phyloP scores from a whole-genome alignment of 2,888 invertebrate species.

The Phengaris alcon region DNA sequence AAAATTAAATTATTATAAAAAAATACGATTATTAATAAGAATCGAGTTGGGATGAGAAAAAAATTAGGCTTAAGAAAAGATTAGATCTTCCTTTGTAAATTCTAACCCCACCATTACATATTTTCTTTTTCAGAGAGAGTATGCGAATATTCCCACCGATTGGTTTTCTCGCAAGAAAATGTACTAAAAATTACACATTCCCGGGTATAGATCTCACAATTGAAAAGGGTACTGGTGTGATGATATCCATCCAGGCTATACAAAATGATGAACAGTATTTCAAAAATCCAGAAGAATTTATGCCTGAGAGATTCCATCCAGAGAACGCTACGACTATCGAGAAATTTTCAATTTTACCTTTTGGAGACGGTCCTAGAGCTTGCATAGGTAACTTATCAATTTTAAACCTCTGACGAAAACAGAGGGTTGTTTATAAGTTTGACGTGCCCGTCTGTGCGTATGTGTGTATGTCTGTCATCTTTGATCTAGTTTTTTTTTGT shows the following conservation, averaged over 20 bases:
- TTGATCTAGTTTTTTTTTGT: no score
- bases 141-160: slow-evolving; percentile 37
- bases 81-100: neutral
- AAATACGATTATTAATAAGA: no score
- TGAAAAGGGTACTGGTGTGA: slow-evolving; percentile 37
- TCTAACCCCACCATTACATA: neutral
- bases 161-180: slow-evolving; percentile 37
- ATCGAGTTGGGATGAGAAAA: no score
- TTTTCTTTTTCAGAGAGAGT: slow-evolving; percentile 22
- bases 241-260: slow-evolving; percentile 39
- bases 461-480: no score
- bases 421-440: no score
- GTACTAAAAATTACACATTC: slow-evolving; percentile 39
- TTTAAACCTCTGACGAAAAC: no score
- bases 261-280: slow-evolving; percentile 39
- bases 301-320: slow-evolving; percentile 41
- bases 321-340: slow-evolving; percentile 34
- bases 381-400: slow-evolving; percentile 41
- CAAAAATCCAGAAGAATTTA: slow-evolving; percentile 39
- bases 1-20: no score
- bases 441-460: no score
- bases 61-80: no score
- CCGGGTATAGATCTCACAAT: slow-evolving; percentile 38
- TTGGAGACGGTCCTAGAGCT: slow-evolving; percentile 42
- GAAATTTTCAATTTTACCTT: slow-evolving; percentile 40